A percentile compares a stretch with the other conserved stretches of the same genome.
Conservation (phyloP, 2,113 vertebrate species). For the Lethenteron reissneri region DNA sequence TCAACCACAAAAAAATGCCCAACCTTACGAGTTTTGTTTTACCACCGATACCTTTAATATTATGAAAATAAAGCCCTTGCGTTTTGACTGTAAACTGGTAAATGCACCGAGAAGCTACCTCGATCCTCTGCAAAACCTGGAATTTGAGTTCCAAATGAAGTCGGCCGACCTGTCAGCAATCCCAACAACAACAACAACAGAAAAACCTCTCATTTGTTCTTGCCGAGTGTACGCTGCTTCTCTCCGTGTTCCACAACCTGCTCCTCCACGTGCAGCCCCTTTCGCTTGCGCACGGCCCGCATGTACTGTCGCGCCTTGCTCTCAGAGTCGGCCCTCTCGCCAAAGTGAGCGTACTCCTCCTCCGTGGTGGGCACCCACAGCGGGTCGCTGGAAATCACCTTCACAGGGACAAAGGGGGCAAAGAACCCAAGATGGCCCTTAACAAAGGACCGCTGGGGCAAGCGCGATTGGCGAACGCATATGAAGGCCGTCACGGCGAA, state of each 20-base stretch:
- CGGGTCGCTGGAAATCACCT: constrained; percentile 68
- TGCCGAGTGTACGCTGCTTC: constrained; percentile 79
- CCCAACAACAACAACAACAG: background rate
- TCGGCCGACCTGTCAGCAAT: background rate
- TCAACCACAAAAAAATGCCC: no score
- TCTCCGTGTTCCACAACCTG: constrained; percentile 83
- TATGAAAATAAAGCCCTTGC: no score
- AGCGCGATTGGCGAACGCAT: no score
- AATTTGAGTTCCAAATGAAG: no score
- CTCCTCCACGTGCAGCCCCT: constrained; percentile 76
- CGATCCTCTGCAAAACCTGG: no score
- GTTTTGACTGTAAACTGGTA: no score
- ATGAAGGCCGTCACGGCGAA: no score
- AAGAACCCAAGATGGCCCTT: background rate
- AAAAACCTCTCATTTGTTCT: constrained; percentile 42
- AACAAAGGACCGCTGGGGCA: no score
- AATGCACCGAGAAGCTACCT: no score
- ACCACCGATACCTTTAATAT: no score
- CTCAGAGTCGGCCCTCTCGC: constrained; percentile 72
- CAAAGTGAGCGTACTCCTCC: constrained; percentile 90
- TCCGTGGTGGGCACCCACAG: constrained; percentile 93
- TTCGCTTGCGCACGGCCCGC: constrained; percentile 62
- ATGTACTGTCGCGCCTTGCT: constrained; percentile 83
- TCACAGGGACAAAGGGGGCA: constrained; percentile 5
- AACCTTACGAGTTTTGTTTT: no score